Percentiles rank a stretch among this genome's conserved stretches.
phyloP scores from a whole-genome alignment of 2,888 invertebrate species.

The Cataglyphis rosenhaueri region DNA sequence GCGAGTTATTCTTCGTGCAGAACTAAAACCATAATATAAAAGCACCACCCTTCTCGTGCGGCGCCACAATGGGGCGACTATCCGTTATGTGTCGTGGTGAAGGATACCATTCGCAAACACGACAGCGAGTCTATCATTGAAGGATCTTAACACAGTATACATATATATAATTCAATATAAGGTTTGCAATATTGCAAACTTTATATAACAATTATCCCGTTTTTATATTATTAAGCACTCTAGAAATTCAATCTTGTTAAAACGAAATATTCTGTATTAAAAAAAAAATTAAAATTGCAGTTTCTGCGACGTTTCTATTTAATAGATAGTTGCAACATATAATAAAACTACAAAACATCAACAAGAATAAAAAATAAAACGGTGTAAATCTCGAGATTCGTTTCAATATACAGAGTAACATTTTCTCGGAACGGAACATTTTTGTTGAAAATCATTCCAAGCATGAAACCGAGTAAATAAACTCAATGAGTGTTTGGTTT shows the following conservation, averaged over 20 bases:
- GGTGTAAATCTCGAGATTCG: neutral
- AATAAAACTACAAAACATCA: neutral
- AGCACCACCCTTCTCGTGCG: constrained; percentile 37
- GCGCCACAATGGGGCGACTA: constrained; percentile 39
- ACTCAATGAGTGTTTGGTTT: neutral
- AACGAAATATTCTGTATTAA: neutral
- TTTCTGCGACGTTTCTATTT: neutral
- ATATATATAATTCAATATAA: neutral
- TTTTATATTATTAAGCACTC: neutral
- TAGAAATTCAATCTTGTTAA: neutral
- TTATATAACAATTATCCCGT: neutral
- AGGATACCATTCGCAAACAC: constrained; percentile 1
- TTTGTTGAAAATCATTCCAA: constrained; percentile 1
- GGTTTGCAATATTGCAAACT: neutral
- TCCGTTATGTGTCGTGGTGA: constrained; percentile 7
- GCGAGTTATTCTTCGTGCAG: constrained; percentile 28
- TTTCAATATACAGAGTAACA: neutral
- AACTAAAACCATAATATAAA: constrained; percentile 2
- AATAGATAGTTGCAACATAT: neutral
- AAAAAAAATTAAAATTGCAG: neutral
- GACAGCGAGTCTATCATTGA: neutral
- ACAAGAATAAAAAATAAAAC: neutral
- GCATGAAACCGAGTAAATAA: constrained; percentile 16
- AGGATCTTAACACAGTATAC: neutral
- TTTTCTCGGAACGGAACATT: neutral